Evolutionary conservation across 2,113 vertebrate genomes (phyloP).

Genomic region (Otolemur garnettii): DNA sequence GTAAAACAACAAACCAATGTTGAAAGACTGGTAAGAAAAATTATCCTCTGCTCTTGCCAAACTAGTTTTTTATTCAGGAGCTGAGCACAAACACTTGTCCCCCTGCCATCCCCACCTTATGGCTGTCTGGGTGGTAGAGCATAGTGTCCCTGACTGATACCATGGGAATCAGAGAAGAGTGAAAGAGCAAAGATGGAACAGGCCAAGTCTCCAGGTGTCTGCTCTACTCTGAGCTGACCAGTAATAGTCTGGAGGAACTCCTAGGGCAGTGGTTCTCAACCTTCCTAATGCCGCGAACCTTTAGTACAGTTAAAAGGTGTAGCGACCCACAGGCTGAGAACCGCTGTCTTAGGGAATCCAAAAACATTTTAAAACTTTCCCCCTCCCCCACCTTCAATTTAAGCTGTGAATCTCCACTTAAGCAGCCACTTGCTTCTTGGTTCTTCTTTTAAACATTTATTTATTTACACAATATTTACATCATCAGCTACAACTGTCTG

Average conservation of each 20-base stretch:
- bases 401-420: not conserved
- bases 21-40: conserved; percentile 4
- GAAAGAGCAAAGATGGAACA: not conserved
- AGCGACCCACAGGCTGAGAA: too few relatives aligned
- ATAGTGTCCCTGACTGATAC: not conserved
- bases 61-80: not conserved
- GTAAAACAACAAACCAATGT: not conserved
- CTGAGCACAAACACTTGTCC: not conserved
- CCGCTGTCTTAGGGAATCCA: not conserved
- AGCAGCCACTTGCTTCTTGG: conserved; percentile 35
- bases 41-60: not conserved
- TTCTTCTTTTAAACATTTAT: conserved; percentile 82
- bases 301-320: too few relatives aligned
- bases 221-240: not conserved
- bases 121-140: not conserved
- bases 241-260: not conserved
- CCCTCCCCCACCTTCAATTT: not conserved
- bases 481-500: conserved; percentile 82
- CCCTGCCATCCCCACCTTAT: not conserved
- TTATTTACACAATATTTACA: conserved; percentile 93
- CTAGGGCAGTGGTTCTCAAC: not conserved
- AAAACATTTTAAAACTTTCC: conserved; percentile 1
- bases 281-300: too few relatives aligned
- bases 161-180: not conserved
- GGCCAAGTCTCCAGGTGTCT: not conserved